A percentile compares a stretch with the other conserved stretches of the same genome.
These are phyloP conservation scores for Hephaestus fuliginosus DNA, from an alignment of 2,797 vertebrate genomes.

Conservation along the genomic window DNA sequence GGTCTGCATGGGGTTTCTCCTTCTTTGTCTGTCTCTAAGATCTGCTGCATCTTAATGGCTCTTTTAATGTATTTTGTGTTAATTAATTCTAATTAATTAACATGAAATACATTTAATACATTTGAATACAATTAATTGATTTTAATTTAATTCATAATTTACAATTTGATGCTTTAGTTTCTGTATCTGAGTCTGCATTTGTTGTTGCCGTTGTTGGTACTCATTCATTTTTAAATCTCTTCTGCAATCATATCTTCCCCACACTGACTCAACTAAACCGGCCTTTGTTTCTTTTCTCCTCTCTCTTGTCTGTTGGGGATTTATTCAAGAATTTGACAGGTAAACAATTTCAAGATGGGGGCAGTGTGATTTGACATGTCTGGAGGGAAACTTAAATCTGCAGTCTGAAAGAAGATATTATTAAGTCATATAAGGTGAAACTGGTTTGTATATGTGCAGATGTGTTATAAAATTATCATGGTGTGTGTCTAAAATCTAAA, in stretches of 20 bases:
- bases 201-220: background rate
- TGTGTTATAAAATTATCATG: background rate
- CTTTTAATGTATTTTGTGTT: slow-evolving; percentile 1
- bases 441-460: background rate
- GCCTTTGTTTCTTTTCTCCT: background rate
- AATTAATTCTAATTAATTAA: too few species aligned
- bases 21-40: slow-evolving; percentile 27
- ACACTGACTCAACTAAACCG: background rate
- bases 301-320: background rate
- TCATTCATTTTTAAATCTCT: background rate
- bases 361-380: background rate
- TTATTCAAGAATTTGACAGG: background rate
- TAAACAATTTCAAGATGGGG: slow-evolving; percentile 6
- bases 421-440: background rate
- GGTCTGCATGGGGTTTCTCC: slow-evolving; percentile 45
- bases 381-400: background rate
- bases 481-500: background rate
- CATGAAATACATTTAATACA: too few species aligned
- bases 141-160: background rate
- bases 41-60: background rate
- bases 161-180: slow-evolving; percentile 2
- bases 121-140: too few species aligned
- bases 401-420: background rate
- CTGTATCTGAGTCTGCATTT: background rate
- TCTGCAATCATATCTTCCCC: background rate